Evolutionary conservation across 2,797 vertebrate species (phyloP).

Genomic region (Poeciliopsis gracilis): DNA sequence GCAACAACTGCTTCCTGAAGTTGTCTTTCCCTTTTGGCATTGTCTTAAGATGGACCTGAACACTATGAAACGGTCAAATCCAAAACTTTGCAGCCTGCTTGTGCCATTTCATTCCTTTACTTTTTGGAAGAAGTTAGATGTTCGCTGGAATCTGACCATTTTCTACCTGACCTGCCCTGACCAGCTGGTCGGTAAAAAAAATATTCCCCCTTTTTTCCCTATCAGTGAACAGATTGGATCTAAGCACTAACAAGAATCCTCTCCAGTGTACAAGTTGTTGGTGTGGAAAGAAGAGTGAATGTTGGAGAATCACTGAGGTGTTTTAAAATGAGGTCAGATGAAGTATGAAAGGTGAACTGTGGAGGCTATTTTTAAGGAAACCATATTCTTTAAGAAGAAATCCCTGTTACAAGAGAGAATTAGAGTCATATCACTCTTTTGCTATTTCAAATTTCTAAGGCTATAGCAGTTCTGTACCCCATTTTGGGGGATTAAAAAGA

Average conservation of each 20-base stretch:
- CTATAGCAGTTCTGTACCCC: background rate
- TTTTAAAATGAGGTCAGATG: background rate
- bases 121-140: background rate
- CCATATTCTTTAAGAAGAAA: background rate
- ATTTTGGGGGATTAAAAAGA: background rate
- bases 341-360: background rate
- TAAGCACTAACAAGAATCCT: background rate
- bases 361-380: background rate
- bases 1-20: conserved; percentile 4
- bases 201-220: background rate
- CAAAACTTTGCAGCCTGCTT: background rate
- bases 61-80: background rate
- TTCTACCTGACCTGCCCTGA: background rate
- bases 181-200: background rate
- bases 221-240: background rate
- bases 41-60: background rate
- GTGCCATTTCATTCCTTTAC: background rate
- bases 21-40: background rate
- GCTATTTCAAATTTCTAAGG: background rate
- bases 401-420: background rate
- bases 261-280: background rate
- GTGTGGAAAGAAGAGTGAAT: background rate
- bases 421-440: background rate
- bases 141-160: background rate
- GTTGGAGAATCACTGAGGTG: background rate